Evolutionary conservation across 2,113 vertebrate genomes (phyloP), one percentile per base, ranked within the genome.

Genomic region (Coregonus clupeaformis): DNA sequence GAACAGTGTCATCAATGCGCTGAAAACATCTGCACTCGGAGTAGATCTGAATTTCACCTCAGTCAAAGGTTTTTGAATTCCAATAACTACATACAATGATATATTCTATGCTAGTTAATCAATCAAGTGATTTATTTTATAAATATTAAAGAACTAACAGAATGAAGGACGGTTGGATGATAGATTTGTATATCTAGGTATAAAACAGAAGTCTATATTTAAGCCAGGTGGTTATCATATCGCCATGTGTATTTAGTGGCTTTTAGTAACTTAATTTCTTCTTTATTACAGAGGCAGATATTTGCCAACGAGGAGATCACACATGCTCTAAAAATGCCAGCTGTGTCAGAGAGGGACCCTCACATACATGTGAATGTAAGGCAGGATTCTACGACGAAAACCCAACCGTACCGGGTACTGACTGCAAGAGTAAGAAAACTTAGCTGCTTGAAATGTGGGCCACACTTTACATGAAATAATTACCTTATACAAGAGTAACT

Each of bases 241-340:
- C 4, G 11, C 22, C 4, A 27, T 52, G 11, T 22, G n/a, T 60
- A 30, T 30, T 18, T 27, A 11, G n/a, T 16, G 36, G 16, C 16
- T 57, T 52, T 71, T 36, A 45, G 42, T 36, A 24, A 57, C 27
- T 59, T 18, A 4, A 29, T 65, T 55, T 49, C 20, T 22, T 52
- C n/a, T 66, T 2, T 13, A 59, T 60, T 69, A 36, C 73, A 75
- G 73, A 75, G 65, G 73, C 73, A 22, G 52, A 75, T 69, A 5
- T 30, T 25, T 75, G 73, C 27, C 18, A 59, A 24, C 32, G 66
- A 42, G 55, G 66, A 1, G 22, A 22, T 36, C 2, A 59, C 57
- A 13, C 32, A n/a, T 75, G 73, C 66, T 75, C 64, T 47, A 25
- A 59, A 59, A 75, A 75, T 68, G 64, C 24, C 16, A 60, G 3